These are phyloP conservation scores for Cossypha polioptera DNA, from an alignment of 2,797 vertebrate species.

Conservation along the genomic window DNA sequence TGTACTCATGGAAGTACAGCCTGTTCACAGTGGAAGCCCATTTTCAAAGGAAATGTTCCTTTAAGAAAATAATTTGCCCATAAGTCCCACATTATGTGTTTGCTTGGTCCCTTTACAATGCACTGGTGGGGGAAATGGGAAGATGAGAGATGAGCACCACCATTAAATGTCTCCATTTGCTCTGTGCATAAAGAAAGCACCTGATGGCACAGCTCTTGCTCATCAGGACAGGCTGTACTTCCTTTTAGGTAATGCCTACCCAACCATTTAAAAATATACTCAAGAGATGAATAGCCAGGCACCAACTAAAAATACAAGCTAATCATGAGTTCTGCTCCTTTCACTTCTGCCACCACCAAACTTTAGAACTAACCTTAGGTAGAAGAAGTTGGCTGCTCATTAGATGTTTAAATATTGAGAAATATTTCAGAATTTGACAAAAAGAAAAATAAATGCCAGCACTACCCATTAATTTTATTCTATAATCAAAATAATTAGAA, in stretches of 20 bases:
- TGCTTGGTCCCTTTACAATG: background rate
- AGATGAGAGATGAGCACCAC: background rate
- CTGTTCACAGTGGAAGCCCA: background rate
- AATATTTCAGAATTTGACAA: background rate
- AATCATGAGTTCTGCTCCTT: background rate
- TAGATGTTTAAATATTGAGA: background rate
- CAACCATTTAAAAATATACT: background rate
- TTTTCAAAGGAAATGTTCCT: background rate
- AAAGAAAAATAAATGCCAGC: background rate
- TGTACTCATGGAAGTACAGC: background rate
- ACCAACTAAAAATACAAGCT: background rate
- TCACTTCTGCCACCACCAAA: background rate
- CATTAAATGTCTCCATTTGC: background rate
- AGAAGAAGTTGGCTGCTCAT: background rate
- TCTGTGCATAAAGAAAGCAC: background rate
- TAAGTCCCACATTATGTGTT: background rate
- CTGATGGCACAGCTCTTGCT: background rate
- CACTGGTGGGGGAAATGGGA: background rate
- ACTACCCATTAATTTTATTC: background rate
- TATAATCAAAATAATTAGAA: background rate
- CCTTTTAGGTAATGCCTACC: background rate
- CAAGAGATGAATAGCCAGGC: background rate
- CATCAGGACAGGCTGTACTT: background rate
- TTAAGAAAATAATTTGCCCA: constrained; percentile 12
- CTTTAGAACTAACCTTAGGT: background rate